Conservation (phyloP, 2,113 vertebrate species). For the Gavia stellata region DNA sequence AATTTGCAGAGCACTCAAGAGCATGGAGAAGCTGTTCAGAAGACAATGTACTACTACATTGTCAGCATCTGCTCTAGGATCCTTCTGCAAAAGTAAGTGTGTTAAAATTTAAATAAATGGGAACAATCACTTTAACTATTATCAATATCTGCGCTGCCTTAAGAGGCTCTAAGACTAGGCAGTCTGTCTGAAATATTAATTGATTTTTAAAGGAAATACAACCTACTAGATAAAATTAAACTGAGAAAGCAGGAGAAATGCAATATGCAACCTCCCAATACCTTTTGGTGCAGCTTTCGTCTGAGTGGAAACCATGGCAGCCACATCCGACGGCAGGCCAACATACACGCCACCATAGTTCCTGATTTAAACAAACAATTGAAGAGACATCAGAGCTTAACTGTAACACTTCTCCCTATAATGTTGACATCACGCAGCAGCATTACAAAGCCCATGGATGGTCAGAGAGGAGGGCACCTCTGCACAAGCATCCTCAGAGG, state of each 20-base stretch:
- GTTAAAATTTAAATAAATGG: neutral
- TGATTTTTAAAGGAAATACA: constrained; percentile 5
- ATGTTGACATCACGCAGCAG: neutral
- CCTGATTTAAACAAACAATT: constrained; percentile 63
- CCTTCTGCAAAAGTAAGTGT: neutral
- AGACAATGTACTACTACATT: neutral
- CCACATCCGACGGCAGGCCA: constrained; percentile 83
- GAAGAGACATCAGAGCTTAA: neutral
- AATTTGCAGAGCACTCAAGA: neutral
- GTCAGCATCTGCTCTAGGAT: neutral
- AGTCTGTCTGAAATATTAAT: neutral
- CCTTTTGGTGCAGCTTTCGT: constrained; percentile 85
- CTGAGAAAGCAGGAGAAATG: neutral
- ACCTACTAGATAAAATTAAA: neutral
- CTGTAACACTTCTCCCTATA: neutral
- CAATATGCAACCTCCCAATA: constrained; percentile 18
- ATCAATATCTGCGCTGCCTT: neutral
- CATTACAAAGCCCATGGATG: neutral
- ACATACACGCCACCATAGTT: constrained; percentile 95
- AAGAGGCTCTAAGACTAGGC: neutral
- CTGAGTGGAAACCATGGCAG: constrained; percentile 78
- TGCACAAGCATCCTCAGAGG: neutral
- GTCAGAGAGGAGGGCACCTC: neutral
- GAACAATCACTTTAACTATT: neutral
- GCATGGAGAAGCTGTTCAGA: neutral